Base-by-base conservation (phyloP, 1,140 invertebrate genomes). In the Tetranychus cinnabarinus region DNA sequence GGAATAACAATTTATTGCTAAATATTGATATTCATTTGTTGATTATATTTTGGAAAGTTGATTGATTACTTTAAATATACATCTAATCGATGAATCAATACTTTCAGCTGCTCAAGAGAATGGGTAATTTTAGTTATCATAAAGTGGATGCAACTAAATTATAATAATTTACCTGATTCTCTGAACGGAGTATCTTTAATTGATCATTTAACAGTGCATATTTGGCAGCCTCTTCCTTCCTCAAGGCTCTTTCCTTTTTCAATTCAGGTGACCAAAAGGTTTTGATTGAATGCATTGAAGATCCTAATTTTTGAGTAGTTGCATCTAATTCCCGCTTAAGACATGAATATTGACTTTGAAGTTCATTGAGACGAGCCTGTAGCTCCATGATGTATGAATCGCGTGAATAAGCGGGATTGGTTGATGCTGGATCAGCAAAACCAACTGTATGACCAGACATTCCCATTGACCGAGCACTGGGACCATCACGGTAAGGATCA, bases 221-320 rank as follows among this genome's bases (percentile, higher is more conserved):
- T 73, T 96, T 95, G 68, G 89, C 88, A 69, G 87, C 90, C 75
- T 98, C 95, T 73, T 98, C 95, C 74, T 97, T 97, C 59, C 93
- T 76, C 56, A 97, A 71, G 13, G 91, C 88, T 62, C 93, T 76
- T 75, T 97, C 93, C 76, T 96, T 97, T 75, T 98, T 98, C 68
- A 98, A 77, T 73, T 98, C 95, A 0, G 95, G 95, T 72, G 89
- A 95, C 95, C 95, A 98, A 76, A 98, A 97, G 12, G 92, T 97
- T 76, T 98, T 98, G 71, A 98, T 97, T 73, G 88, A 92, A 75
- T 97, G 92, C 92, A 97, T 97, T 68, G 86, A 91, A 69, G 92
- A 96, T 69, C 89, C 90, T 63, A 98, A 77, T 74, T 97, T 97
- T 74, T 97, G 91, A 75, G 96, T 96, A 62, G 90, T 93, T 64